Evolutionary conservation across 1,140 invertebrate species (phyloP).

Genomic region (Hyles euphorbiae): DNA sequence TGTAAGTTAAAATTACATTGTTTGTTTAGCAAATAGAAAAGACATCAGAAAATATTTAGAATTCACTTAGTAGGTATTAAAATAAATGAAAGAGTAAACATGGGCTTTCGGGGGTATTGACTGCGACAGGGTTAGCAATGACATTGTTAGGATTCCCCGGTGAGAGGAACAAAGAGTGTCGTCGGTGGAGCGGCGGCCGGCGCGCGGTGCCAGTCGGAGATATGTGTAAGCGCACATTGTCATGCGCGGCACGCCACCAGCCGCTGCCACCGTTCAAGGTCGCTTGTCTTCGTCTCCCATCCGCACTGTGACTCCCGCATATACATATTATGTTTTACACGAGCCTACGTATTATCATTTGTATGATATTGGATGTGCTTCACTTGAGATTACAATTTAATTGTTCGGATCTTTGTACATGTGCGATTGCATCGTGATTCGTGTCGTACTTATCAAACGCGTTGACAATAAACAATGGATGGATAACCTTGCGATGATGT

Average conservation of each 20-base stretch:
- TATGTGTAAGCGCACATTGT: conserved; percentile 33
- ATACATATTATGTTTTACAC: too few relatives aligned
- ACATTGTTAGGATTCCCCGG: conserved; percentile 35
- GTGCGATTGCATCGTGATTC: conserved; percentile 21
- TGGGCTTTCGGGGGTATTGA: conserved; percentile 39
- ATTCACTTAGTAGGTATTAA: conserved; percentile 19
- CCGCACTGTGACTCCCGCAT: conserved; percentile 4
- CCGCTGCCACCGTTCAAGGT: conserved; percentile 40
- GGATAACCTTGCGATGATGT: conserved; percentile 44
- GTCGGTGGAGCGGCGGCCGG: conserved; percentile 17
- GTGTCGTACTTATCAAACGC: conserved; percentile 40
- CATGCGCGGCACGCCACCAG: conserved; percentile 49
- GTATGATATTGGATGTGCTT: neutral
- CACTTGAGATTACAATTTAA: neutral
- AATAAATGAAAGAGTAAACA: conserved; percentile 27
- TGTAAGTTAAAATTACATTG: conserved; percentile 6
- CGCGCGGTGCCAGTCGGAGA: conserved; percentile 33
- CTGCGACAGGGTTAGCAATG: conserved; percentile 22
- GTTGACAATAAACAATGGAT: conserved; percentile 54
- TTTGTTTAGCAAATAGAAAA: conserved; percentile 24
- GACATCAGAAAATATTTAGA: conserved; percentile 15
- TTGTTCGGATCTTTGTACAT: neutral
- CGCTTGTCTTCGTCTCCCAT: conserved; percentile 36
- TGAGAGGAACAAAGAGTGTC: conserved; percentile 30
- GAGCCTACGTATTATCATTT: too few relatives aligned